Percentiles rank a stretch among this genome's conserved stretches.
phyloP scores from a whole-genome alignment of 2,797 vertebrate species.

The Mus caroli region DNA sequence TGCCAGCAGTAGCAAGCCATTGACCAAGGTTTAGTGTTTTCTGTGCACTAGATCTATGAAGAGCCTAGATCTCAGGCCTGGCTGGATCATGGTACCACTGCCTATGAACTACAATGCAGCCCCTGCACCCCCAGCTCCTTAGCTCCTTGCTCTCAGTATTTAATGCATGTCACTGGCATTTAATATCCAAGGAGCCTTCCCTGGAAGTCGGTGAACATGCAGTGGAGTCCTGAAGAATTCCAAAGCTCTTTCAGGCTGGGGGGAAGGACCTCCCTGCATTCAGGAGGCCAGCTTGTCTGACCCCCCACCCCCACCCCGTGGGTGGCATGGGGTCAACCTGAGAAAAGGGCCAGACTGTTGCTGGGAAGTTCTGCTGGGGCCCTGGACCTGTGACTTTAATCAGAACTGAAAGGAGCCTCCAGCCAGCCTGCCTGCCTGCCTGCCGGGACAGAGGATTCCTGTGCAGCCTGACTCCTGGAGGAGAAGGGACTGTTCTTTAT shows the following conservation, averaged over 20 bases:
- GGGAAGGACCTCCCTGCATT: neutral
- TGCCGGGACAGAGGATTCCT: conserved; percentile 88
- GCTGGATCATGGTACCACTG: neutral
- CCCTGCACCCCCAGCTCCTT: neutral
- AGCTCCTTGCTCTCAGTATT: neutral
- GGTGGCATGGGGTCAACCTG: neutral
- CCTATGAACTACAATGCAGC: too few relatives aligned
- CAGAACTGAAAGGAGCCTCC: conserved; percentile 81
- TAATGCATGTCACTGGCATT: neutral
- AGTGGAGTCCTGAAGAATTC: neutral
- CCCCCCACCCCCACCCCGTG: neutral
- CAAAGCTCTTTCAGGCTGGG: neutral
- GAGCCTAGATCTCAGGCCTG: neutral
- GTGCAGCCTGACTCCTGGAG: conserved; percentile 57
- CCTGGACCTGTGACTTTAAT: conserved; percentile 80
- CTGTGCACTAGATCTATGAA: neutral
- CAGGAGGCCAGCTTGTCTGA: neutral
- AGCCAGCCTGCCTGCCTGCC: conserved; percentile 29
- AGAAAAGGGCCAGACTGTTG: conserved; percentile 38
- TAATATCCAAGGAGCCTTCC: neutral
- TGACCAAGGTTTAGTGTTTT: accelerated
- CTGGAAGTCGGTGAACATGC: neutral
- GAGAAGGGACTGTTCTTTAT: conserved; percentile 95
- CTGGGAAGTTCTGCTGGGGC: conserved; percentile 62
- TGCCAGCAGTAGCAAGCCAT: accelerated